Conservation (phyloP, 2,113 vertebrate species). For the Rhinoptilus africanus region DNA sequence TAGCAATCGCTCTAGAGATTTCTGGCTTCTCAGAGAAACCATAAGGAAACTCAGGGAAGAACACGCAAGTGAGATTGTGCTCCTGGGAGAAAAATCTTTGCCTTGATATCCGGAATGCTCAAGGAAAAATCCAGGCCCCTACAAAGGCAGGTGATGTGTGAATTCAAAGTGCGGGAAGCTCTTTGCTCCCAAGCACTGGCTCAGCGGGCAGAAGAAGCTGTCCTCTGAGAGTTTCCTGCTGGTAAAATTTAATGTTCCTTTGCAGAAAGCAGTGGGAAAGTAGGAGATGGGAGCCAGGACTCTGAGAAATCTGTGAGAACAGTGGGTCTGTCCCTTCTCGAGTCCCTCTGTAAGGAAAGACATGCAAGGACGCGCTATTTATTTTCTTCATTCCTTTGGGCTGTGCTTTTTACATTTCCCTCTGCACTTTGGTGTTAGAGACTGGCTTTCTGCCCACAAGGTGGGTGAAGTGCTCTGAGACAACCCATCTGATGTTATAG, state of each 20-base stretch:
- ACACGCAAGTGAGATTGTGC: neutral
- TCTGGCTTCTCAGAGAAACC: neutral
- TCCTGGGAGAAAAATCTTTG: neutral
- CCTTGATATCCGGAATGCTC: neutral
- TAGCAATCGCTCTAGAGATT: neutral
- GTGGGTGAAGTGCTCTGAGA: neutral
- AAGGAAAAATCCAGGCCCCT: neutral
- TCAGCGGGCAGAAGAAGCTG: neutral
- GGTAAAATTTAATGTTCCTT: neutral
- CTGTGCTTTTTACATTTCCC: neutral
- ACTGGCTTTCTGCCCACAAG: neutral
- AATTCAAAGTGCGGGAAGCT: neutral
- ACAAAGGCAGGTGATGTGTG: neutral
- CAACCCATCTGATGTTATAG: neutral
- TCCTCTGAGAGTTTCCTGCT: neutral
- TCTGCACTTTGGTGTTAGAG: neutral
- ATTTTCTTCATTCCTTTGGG: neutral
- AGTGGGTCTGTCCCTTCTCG: neutral
- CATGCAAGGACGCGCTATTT: accelerated
- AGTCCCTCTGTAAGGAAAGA: neutral
- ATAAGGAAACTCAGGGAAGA: neutral
- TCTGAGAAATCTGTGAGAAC: neutral
- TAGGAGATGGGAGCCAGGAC: accelerated
- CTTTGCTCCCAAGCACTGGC: neutral
- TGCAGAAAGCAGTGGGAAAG: neutral